phyloP scores from a whole-genome alignment of 2,113 vertebrate species.

The Sigmodon hispidus region DNA sequence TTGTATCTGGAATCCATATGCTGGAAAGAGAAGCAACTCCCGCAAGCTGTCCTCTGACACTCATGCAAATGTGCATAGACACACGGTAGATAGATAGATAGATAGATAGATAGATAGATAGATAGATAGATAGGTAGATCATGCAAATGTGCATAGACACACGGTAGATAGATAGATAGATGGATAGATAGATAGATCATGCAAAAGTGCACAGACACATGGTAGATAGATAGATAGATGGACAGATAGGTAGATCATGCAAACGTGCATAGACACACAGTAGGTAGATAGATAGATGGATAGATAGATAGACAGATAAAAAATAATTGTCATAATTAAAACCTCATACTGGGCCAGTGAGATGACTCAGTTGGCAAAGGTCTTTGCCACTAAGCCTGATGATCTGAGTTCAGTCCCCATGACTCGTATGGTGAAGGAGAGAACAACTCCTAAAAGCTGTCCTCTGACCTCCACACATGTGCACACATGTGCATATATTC shows the following conservation, averaged over 20 bases:
- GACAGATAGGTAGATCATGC: background rate
- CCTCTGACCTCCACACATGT: too few species aligned
- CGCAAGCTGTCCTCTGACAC: background rate
- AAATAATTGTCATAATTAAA: conserved; percentile 9
- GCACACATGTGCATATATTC: background rate
- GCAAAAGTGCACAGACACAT: background rate
- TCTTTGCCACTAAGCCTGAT: too few species aligned
- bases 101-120: background rate
- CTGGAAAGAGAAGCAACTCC: background rate
- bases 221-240: background rate
- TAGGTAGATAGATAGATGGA: background rate
- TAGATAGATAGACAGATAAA: background rate
- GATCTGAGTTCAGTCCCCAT: too few species aligned
- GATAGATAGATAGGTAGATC: background rate
- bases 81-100: background rate
- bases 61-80: background rate
- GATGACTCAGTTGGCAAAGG: too few species aligned
- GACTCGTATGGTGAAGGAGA: too few species aligned
- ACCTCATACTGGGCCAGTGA: background rate
- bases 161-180: background rate
- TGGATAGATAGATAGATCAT: background rate
- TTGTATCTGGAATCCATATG: background rate
- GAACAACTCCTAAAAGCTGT: too few species aligned
- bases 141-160: too few species aligned
- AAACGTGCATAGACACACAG: background rate